Evolutionary conservation across 2,113 vertebrate genomes (phyloP).

Genomic region (Galemys pyrenaicus): DNA sequence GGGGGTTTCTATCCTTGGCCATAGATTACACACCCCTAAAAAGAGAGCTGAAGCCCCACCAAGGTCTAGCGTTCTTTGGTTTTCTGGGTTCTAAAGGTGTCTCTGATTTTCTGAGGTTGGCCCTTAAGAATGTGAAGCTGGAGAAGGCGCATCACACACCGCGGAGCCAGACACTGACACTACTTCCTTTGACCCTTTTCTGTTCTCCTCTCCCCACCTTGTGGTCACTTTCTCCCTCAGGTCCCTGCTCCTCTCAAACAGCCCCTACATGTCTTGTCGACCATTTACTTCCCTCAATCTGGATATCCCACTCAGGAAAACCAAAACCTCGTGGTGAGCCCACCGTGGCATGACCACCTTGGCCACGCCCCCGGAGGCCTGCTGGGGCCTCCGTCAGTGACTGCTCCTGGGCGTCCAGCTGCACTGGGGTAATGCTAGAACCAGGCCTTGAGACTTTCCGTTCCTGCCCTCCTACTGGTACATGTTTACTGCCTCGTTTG

Average conservation of each 20-base stretch:
- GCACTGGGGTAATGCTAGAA: neutral
- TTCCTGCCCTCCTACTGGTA: neutral
- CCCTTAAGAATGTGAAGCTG: neutral
- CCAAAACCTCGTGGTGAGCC: neutral
- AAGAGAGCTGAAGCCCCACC: neutral
- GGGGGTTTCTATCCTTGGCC: neutral
- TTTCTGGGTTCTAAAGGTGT: neutral
- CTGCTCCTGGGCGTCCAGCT: neutral
- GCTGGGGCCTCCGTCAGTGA: neutral
- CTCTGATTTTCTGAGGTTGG: neutral
- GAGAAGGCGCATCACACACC: neutral
- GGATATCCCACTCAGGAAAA: neutral
- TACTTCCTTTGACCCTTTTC: neutral
- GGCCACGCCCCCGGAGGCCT: neutral
- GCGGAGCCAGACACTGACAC: neutral
- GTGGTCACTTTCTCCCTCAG: neutral
- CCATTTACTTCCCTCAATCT: neutral
- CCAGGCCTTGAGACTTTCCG: neutral
- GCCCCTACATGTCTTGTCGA: neutral
- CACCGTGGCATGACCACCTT: too few relatives aligned
- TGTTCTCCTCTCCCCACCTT: neutral
- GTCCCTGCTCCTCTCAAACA: neutral
- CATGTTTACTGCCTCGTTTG: neutral
- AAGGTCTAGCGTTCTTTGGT: neutral
- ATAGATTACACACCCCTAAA: neutral